Base-by-base conservation (phyloP, 2,797 vertebrate genomes). In the Neopelma chrysocephalum region DNA sequence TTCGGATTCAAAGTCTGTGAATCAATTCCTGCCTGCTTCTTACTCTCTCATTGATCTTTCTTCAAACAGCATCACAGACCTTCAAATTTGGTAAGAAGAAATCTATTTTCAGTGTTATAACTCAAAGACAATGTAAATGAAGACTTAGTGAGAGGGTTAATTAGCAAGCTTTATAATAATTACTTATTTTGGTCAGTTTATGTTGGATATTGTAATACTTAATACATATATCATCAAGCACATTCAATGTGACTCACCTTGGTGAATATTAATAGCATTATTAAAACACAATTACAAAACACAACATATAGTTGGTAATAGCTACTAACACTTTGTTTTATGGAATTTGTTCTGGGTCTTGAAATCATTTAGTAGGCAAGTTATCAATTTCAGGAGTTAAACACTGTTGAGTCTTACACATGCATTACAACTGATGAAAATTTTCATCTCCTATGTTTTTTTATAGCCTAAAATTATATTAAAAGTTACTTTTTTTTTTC, bases 211-310 rank as follows among this genome's bases (percentile, higher is more conserved):
- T 89, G 7, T 60, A 83, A 78, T 48, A 79, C 9, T 25, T 89
- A 90, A 86, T 57, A 64, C 10, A 84, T 75, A 19, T 62, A 77
- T 78, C 77, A 94, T 50, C 48, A 84, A 83, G 61, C 21, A 47
- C 21, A 60, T 20, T 90, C 38, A 73, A 23, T 4, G 2, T 1
- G 1, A 25, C 15, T 93, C 75, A 92, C 45, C 36, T 82, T 84
- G 43, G 23, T 87, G 71, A 89, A 95, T 94, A 94, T 87, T 92
- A 90, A 94, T 80, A 89, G 12, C 54, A 32, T 76, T 87, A 89
- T 95, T 94, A 92, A 94, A 94, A 77, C 31, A 73, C 31, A 79
- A 82, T 90, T 92, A 72, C 38, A 77, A 68, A 72, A 57, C 54
- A 76, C 3, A 12, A 51, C 58, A 48, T 26, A 31, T 48, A 82